Percentiles rank a stretch among this genome's conserved stretches.
Conservation (phyloP, 1,140 invertebrate genomes). For the Drosophila pseudoananassae region DNA sequence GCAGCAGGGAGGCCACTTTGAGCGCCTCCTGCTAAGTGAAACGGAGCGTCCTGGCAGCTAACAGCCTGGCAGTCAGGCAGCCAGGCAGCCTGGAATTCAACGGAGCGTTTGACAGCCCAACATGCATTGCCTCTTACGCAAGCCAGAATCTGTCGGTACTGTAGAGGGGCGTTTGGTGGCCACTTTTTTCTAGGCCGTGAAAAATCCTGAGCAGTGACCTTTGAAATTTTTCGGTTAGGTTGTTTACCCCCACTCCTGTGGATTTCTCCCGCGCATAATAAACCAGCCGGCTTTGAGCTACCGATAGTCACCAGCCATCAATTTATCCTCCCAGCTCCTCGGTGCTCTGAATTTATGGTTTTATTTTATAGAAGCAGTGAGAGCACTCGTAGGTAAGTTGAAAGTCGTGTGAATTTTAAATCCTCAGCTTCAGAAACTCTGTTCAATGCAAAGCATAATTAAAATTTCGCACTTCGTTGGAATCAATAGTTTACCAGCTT, state of each 20-base stretch:
- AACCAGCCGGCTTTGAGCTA: slow-evolving; percentile 58
- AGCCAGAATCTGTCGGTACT: slow-evolving; percentile 18
- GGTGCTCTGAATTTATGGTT: slow-evolving; percentile 20
- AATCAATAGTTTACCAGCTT: not conserved
- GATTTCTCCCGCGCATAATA: slow-evolving; percentile 52
- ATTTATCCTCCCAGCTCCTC: slow-evolving; percentile 16
- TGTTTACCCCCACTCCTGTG: slow-evolving; percentile 9
- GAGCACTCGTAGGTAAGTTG: slow-evolving; percentile 3
- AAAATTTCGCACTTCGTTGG: slow-evolving; percentile 1
- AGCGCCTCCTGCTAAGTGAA: slow-evolving; percentile 33
- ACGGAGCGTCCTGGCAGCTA: not conserved
- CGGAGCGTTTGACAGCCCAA: slow-evolving; percentile 72
- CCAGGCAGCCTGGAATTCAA: slow-evolving; percentile 29
- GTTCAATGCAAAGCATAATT: not conserved
- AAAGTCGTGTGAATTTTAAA: slow-evolving; percentile 8
- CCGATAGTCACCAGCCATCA: slow-evolving; percentile 47
- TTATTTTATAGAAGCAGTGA: not conserved
- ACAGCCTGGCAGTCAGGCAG: not conserved
- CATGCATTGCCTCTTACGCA: slow-evolving; percentile 67
- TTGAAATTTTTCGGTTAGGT: slow-evolving; percentile 43
- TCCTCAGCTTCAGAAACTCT: not conserved
- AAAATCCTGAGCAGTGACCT: slow-evolving; percentile 63
- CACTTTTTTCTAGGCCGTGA: slow-evolving; percentile 46
- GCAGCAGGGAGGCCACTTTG: slow-evolving; percentile 39
- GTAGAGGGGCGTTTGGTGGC: not conserved